Conservation (phyloP, 2,888 invertebrate species). For the Pristionchus mayeri region DNA sequence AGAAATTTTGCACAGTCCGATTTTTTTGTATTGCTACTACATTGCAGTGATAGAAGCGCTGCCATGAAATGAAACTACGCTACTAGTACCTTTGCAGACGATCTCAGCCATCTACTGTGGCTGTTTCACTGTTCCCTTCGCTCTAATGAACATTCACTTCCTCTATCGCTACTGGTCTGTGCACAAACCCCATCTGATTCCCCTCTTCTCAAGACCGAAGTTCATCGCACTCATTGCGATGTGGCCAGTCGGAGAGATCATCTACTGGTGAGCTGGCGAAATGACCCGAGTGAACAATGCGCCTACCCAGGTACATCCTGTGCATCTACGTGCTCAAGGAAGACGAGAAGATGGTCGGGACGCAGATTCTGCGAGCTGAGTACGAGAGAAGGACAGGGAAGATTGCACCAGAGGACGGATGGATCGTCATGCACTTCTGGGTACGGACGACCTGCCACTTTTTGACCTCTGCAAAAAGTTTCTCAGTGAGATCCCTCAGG, state of each 20-base stretch:
- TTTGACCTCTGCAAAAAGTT: no score
- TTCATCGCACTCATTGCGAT: neutral
- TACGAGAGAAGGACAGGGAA: neutral
- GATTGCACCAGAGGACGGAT: neutral
- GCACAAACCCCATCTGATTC: neutral
- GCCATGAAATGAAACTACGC: no score
- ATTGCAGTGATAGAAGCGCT: no score
- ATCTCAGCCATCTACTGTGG: no score
- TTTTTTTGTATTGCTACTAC: no score
- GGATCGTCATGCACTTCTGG: neutral
- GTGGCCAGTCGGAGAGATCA: neutral
- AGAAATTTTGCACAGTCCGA: no score
- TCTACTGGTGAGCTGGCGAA: neutral
- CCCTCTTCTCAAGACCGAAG: neutral
- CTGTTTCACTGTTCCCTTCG: no score
- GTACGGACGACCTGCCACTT: no score
- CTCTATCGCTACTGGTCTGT: slow-evolving; percentile 19
- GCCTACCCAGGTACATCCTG: neutral
- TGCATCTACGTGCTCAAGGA: neutral
- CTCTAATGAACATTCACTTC: no score
- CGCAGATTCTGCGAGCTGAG: neutral
- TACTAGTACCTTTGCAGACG: no score
- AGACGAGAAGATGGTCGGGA: neutral
- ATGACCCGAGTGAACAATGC: no score
- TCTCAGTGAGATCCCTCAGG: no score